Base-by-base conservation (phyloP, 2,888 invertebrate genomes). In the Xanthia togata region DNA sequence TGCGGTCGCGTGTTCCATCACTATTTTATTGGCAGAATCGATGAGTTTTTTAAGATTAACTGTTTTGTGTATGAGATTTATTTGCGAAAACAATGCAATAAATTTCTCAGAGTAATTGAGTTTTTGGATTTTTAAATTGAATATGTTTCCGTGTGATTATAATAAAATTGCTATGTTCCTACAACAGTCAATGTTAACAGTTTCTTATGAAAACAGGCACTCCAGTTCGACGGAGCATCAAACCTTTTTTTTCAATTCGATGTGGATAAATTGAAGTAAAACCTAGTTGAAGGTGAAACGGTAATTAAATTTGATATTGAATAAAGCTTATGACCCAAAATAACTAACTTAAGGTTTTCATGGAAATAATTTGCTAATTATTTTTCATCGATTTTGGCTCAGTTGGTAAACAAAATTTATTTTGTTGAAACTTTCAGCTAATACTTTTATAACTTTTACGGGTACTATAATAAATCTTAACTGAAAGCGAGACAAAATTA, bases 221-320 rank as follows among this genome's bases (percentile, higher is more conserved):
- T 72, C 65, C 5, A 72, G 57, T 77, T 55, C 74, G 79, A 70
- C 47, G 62, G 35, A 83, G 73, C 76, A 75, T 81, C n/a, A n/a
- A n/a, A 31, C 38, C 0, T n/a, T 60, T 73, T 79, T 78, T 87
- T 67, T 59, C 63, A 64, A n/a, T 83, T 79, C 70, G 60, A 78
- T 80, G 78, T 83, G 70, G 76, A 83, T 81, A 86, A 81, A 83
- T 80, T 86, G 35, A 78, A 77, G 77, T 78, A 73, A 83, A 80
- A 82, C 53, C 71, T 68, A 73, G 70, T 67, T 20, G 57, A 73
- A 83, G 79, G 79, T 82, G 59, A 82, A 81, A 78, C 70, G 79
- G 70, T 82, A 86, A 88, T 88, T 86, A 84, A 84, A 88, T 88
- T 87, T 81, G 84, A 82, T 87, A 81, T 83, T 73, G 67, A 69